Evolutionary conservation across 2,113 vertebrate genomes (phyloP).

Genomic region (Cyprinus carpio): DNA sequence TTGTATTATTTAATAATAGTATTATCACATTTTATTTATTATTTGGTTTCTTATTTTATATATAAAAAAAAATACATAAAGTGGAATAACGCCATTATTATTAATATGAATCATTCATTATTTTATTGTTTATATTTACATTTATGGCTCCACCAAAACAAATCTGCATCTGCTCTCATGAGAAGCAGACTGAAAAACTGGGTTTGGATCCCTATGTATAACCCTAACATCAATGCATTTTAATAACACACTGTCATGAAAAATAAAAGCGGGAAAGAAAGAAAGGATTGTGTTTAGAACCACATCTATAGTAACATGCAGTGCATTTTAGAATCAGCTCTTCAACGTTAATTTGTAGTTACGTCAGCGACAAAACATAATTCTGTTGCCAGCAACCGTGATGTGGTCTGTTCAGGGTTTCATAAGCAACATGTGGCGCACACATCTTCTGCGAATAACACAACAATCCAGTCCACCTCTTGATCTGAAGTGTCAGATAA

Average conservation of each 20-base stretch:
- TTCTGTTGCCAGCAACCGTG: neutral
- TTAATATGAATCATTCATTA: no score
- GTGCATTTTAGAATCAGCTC: neutral
- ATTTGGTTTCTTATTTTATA: no score
- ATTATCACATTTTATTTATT: no score
- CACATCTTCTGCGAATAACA: neutral
- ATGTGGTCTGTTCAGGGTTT: neutral
- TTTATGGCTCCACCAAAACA: no score
- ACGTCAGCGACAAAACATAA: neutral
- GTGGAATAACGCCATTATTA: no score
- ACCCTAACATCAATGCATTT: neutral
- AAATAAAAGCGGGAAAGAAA: neutral
- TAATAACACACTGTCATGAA: neutral
- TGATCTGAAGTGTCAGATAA: constrained; percentile 9
- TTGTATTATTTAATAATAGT: no score
- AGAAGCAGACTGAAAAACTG: no score
- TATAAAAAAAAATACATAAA: no score
- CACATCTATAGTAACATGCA: neutral
- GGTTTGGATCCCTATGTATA: no score
- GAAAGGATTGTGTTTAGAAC: neutral
- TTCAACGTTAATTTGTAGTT: neutral
- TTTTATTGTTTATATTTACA: no score
- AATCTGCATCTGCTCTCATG: no score
- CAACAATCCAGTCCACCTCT: neutral
- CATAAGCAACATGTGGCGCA: neutral